These are phyloP conservation scores for Cheilinus undulatus DNA, from an alignment of 2,113 vertebrate genomes.

Conservation along the genomic window DNA sequence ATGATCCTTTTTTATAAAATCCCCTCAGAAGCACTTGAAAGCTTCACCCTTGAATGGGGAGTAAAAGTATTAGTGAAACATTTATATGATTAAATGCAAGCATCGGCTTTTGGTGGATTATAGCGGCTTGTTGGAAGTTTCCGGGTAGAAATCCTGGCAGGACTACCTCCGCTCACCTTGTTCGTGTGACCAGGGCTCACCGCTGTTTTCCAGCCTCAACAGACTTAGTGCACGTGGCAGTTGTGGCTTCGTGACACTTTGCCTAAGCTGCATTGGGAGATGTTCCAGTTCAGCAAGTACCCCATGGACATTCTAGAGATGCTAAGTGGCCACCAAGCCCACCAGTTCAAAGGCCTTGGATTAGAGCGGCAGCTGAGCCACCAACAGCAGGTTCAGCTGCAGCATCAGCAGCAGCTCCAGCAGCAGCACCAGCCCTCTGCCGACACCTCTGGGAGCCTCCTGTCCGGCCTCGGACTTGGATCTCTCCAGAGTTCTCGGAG, in stretches of 20 bases:
- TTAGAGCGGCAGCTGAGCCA: constrained; percentile 84
- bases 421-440: constrained; percentile 82
- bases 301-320: constrained; percentile 88
- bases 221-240: constrained; percentile 25
- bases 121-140: constrained; percentile 20
- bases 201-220: constrained; percentile 40
- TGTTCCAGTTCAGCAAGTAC: constrained; percentile 89
- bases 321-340: constrained; percentile 87
- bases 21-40: constrained; percentile 60
- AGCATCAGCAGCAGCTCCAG: constrained; percentile 86
- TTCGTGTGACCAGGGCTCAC: constrained; percentile 19
- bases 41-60: constrained; percentile 37
- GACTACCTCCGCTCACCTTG: constrained; percentile 27
- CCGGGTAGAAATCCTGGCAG: background rate
- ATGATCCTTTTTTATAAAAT: constrained; percentile 48
- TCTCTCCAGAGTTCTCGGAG: constrained; percentile 82
- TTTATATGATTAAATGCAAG: constrained; percentile 37
- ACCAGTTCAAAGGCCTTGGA: constrained; percentile 87
- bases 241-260: constrained; percentile 50
- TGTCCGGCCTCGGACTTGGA: constrained; percentile 83
- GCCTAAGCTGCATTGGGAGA: constrained; percentile 70
- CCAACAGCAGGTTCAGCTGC: constrained; percentile 86
- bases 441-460: constrained; percentile 80
- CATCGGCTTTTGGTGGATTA: constrained; percentile 38
- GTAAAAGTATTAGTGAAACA: constrained; percentile 21